These are phyloP conservation scores for Ceratina australensis DNA, from an alignment of 1,140 invertebrate species.

Conservation along the genomic window DNA sequence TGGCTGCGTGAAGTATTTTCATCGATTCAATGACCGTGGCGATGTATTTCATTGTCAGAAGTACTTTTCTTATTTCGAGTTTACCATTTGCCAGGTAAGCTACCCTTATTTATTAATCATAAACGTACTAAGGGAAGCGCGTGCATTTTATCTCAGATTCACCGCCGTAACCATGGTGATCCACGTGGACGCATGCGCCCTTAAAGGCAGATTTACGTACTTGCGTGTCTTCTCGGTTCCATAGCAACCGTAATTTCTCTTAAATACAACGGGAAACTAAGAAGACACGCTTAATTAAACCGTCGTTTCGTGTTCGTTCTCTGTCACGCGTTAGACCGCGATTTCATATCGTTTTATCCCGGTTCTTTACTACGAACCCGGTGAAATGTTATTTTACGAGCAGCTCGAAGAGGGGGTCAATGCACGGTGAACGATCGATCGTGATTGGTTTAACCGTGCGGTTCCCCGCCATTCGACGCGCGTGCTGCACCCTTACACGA, in stretches of 20 bases:
- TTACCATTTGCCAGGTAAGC: constrained; percentile 32
- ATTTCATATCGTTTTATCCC: too few species aligned
- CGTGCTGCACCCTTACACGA: constrained; percentile 40
- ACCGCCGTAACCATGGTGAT: constrained; percentile 35
- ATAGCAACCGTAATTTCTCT: background rate
- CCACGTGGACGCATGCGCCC: constrained; percentile 35
- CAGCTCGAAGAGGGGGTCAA: constrained; percentile 52
- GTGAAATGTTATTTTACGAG: constrained; percentile 12
- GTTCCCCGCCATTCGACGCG: constrained; percentile 22
- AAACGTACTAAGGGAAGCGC: background rate
- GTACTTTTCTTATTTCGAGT: constrained; percentile 26
- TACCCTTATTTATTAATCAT: too few species aligned
- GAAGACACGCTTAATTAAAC: background rate
- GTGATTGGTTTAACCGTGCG: constrained; percentile 42
- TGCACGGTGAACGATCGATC: constrained; percentile 53
- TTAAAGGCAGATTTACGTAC: background rate
- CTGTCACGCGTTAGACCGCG: background rate
- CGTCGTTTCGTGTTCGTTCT: constrained; percentile 4
- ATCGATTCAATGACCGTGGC: constrained; percentile 7
- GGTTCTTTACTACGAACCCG: background rate
- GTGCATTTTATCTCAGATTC: background rate
- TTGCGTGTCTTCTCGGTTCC: background rate
- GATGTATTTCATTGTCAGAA: constrained; percentile 30
- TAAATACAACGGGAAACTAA: background rate
- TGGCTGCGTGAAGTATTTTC: constrained; percentile 31